Base-by-base conservation (phyloP, 1,140 invertebrate species). In the Phymorhynchus buccinoides region DNA sequence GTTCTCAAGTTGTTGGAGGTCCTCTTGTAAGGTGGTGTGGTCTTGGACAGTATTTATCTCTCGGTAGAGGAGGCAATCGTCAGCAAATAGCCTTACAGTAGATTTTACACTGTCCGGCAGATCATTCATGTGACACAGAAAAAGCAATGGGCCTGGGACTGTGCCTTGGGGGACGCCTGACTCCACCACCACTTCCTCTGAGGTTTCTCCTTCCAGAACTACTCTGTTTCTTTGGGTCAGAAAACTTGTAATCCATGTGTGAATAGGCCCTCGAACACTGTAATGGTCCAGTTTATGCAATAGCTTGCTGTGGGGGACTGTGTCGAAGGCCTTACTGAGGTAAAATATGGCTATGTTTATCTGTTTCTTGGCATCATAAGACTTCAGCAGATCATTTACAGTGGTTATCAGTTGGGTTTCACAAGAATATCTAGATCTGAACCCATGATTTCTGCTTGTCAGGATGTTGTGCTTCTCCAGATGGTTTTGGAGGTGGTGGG, bases 121-220 rank as follows among this genome's bases (percentile, higher is more conserved):
- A 75, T 88, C 86, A 48, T 87, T 85, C n/a, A 87, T 87, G 79
- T 87, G 80, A 39, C 81, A 77, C 27, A 87, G 62, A 75, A 82
- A 75, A 27, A 75, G 35, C 12, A 75, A 39, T 22, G 71, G 62
- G 6, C 62, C 62, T 27, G n/a, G 2, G 18, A 66, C 62, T 66
- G 62, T 66, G 14, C 62, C 62, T 27, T 66, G 62, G 27, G 1
- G 62, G 62, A 66, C 62, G 0, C 62, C 62, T 1, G 62, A 66
- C 22, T 80, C 78, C 3, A 80, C 78, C 27, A 42, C 42, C 6
- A 48, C 42, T n/a, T 35, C n/a, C 27, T 35, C n/a, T 1, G n/a
- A 44, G 0, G 16, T n/a, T n/a, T 78, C 75, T 32, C 52, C 41
- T 1, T 52, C 42, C 30, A 66, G 62, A n/a, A 66, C 62, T 27